Evolutionary conservation across 2,113 vertebrate species (phyloP).

Genomic region (Pteropus alecto): DNA sequence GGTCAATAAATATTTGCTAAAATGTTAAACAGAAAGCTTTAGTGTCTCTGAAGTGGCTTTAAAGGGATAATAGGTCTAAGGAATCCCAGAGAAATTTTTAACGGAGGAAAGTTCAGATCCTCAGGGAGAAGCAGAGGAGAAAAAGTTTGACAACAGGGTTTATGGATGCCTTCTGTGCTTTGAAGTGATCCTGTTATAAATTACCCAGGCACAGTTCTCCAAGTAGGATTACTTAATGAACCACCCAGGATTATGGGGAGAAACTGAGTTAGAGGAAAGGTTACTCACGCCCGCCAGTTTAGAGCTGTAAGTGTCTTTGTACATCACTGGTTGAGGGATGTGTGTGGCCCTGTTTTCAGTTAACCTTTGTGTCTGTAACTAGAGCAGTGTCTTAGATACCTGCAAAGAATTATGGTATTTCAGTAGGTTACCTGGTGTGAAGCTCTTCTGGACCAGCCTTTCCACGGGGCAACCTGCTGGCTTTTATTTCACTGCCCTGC

Average conservation of each 20-base stretch:
- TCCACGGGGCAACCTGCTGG: neutral
- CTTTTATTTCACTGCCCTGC: slow-evolving; percentile 47
- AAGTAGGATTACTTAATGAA: neutral
- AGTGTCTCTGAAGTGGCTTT: neutral
- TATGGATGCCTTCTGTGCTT: neutral
- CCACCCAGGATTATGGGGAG: neutral
- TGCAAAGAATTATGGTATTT: slow-evolving; percentile 40
- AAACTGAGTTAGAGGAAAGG: neutral
- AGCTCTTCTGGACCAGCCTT: slow-evolving; percentile 51
- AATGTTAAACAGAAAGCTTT: neutral
- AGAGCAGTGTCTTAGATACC: slow-evolving; percentile 22
- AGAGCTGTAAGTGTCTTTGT: neutral
- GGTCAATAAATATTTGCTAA: neutral
- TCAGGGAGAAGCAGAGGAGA: neutral
- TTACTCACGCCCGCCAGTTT: neutral
- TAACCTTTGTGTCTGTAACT: slow-evolving; percentile 26
- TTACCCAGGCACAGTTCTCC: neutral
- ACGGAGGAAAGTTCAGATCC: neutral
- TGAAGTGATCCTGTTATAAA: neutral
- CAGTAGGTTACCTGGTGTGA: slow-evolving; percentile 46
- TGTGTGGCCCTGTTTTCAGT: slow-evolving; percentile 40
- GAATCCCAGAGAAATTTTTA: neutral
- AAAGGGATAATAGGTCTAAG: neutral
- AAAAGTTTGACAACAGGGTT: neutral
- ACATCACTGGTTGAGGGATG: neutral